Percentiles rank a stretch among this genome's conserved stretches.
Conservation (phyloP, 1,140 invertebrate genomes). For the Anoplophora glabripennis region DNA sequence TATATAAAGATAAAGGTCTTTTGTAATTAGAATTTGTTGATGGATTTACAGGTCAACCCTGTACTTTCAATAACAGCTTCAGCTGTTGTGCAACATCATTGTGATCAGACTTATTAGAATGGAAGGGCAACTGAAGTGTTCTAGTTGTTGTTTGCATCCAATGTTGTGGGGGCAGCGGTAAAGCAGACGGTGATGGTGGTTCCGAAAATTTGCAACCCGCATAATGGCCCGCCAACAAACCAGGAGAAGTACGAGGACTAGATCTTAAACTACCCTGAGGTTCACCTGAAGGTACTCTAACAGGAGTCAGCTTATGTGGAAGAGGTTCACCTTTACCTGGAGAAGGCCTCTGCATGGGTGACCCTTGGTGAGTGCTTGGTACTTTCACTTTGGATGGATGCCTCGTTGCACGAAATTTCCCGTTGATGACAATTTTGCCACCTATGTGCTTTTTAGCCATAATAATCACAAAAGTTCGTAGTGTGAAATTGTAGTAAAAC, state of each 20-base stretch:
- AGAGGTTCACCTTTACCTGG: slow-evolving; percentile 14
- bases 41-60: slow-evolving; percentile 49
- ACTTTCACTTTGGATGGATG: slow-evolving; percentile 18
- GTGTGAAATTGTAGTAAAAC: no score
- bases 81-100: slow-evolving; percentile 53
- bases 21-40: slow-evolving; percentile 11
- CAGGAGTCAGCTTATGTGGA: slow-evolving; percentile 15
- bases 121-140: slow-evolving; percentile 21
- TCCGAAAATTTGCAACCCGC: slow-evolving; percentile 63
- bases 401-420: slow-evolving; percentile 15
- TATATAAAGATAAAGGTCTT: slow-evolving; percentile 38
- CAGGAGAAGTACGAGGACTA: slow-evolving; percentile 39
- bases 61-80: slow-evolving; percentile 54
- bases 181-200: slow-evolving; percentile 58
- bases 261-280: slow-evolving; percentile 8
- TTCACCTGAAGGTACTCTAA: slow-evolving; percentile 4
- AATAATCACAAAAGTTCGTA: slow-evolving; percentile 26
- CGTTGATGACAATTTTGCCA: slow-evolving; percentile 18
- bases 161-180: slow-evolving; percentile 60
- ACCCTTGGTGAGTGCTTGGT: slow-evolving; percentile 8
- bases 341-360: slow-evolving; percentile 9
- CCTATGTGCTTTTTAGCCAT: slow-evolving; percentile 30
- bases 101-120: slow-evolving; percentile 29
- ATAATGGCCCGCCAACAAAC: slow-evolving; percentile 50
- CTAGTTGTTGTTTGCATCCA: slow-evolving; percentile 50